phyloP scores from a whole-genome alignment of 2,888 invertebrate species.

The Cancer borealis region DNA sequence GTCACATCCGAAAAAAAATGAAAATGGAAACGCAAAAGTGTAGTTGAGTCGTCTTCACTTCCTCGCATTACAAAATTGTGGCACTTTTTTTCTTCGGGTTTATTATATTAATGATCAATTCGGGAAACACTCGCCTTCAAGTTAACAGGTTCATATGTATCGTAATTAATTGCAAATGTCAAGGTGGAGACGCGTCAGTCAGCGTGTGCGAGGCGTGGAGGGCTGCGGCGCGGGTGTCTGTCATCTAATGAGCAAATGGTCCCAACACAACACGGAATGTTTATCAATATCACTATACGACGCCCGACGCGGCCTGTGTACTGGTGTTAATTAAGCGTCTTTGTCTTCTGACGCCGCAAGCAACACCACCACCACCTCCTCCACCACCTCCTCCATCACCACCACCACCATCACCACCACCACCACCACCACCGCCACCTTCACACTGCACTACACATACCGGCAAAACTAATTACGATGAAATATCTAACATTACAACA shows the following conservation, averaged over 20 bases:
- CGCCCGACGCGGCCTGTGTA: neutral
- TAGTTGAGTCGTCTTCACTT: neutral
- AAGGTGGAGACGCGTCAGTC: neutral
- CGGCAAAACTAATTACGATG: too few species aligned
- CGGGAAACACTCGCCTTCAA: neutral
- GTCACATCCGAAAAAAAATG: neutral
- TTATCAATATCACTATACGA: neutral
- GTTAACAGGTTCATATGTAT: neutral
- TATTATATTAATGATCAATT: neutral
- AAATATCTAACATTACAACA: too few species aligned
- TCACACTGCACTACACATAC: too few species aligned
- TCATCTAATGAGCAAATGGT: neutral
- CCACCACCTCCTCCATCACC: too few species aligned
- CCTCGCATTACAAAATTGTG: neutral
- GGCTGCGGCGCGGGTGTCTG: neutral
- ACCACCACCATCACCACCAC: too few species aligned
- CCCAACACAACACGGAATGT: neutral
- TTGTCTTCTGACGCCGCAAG: neutral
- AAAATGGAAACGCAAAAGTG: neutral
- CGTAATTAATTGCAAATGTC: conserved; percentile 14
- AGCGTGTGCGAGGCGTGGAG: neutral
- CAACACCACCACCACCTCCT: neutral
- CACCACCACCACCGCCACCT: too few species aligned
- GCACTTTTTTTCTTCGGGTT: neutral
- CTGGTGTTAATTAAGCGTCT: neutral